These are phyloP conservation scores for Chelonia mydas DNA, from an alignment of 2,797 vertebrate genomes.

Conservation along the genomic window DNA sequence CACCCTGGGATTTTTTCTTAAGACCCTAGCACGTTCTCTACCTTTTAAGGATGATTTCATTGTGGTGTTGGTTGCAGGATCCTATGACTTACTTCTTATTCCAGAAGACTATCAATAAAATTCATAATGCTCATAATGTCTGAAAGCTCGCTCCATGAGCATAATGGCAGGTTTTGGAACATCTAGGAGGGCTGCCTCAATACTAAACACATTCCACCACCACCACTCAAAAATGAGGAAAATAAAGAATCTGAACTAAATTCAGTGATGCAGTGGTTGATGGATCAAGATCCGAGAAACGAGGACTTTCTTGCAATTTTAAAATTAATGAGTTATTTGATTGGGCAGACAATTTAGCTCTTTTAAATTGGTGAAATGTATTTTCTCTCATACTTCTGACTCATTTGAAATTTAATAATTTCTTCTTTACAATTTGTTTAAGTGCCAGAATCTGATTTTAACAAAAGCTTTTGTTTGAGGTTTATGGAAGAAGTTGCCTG, in stretches of 20 bases:
- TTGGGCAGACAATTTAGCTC: not conserved
- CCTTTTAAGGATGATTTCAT: not conserved
- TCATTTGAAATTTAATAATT: not conserved
- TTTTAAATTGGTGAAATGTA: not conserved
- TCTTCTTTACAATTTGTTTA: not conserved
- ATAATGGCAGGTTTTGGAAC: not conserved
- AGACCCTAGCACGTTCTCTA: not conserved
- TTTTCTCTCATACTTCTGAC: not conserved
- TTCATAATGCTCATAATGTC: not conserved
- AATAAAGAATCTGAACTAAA: not conserved
- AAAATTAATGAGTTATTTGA: not conserved
- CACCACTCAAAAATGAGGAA: not conserved
- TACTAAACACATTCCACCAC: not conserved
- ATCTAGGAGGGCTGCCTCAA: not conserved
- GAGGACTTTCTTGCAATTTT: not conserved
- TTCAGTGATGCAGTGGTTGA: not conserved
- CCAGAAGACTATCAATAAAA: not conserved
- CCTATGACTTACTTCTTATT: accelerated
- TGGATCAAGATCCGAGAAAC: not conserved
- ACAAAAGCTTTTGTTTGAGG: not conserved
- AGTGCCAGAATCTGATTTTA: not conserved
- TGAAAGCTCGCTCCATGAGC: not conserved
- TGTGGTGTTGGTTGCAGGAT: not conserved
- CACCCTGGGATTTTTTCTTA: not conserved
- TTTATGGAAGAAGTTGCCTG: not conserved